A percentile compares a stretch with the other conserved stretches of the same genome.
Evolutionary conservation across 2,888 invertebrate genomes (phyloP).

Genomic region (Scaptomyza polygonia): DNA sequence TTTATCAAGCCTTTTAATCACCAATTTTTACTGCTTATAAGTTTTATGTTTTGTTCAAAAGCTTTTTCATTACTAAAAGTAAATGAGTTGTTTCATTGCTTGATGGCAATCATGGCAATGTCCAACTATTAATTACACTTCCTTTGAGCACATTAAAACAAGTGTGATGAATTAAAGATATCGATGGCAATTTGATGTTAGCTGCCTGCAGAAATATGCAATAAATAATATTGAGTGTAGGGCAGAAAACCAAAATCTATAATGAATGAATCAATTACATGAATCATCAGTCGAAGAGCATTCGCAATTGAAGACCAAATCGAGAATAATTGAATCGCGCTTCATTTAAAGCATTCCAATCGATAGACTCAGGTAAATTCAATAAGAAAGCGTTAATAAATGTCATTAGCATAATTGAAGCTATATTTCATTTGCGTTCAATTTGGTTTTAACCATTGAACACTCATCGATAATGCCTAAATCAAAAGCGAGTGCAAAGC

Average conservation of each 20-base stretch:
- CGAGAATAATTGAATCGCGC: neutral
- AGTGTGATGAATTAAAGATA: conserved; percentile 19
- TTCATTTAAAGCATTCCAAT: conserved; percentile 32
- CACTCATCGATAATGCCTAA: conserved; percentile 27
- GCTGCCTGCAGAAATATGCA: conserved; percentile 16
- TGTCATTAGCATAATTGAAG: conserved; percentile 43
- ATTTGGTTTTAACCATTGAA: conserved; percentile 47
- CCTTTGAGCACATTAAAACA: conserved; percentile 26
- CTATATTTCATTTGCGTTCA: conserved; percentile 64
- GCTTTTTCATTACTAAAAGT: neutral
- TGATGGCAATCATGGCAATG: conserved; percentile 11
- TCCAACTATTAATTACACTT: conserved; percentile 33
- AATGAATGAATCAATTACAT: conserved; percentile 54
- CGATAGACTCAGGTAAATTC: conserved; percentile 3
- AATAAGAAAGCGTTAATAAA: conserved; percentile 29
- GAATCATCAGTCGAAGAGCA: neutral
- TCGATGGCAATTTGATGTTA: conserved; percentile 36
- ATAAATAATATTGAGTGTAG: conserved; percentile 18
- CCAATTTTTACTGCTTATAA: neutral
- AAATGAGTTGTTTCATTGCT: conserved; percentile 23
- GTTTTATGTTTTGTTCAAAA: neutral
- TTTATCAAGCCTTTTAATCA: too few relatives aligned
- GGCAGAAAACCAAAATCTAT: conserved; percentile 19
- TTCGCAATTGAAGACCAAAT: neutral
- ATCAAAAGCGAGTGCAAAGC: conserved; percentile 27